Evolutionary conservation across 1,140 invertebrate species (phyloP).

Genomic region (Homalodisca vitripennis): DNA sequence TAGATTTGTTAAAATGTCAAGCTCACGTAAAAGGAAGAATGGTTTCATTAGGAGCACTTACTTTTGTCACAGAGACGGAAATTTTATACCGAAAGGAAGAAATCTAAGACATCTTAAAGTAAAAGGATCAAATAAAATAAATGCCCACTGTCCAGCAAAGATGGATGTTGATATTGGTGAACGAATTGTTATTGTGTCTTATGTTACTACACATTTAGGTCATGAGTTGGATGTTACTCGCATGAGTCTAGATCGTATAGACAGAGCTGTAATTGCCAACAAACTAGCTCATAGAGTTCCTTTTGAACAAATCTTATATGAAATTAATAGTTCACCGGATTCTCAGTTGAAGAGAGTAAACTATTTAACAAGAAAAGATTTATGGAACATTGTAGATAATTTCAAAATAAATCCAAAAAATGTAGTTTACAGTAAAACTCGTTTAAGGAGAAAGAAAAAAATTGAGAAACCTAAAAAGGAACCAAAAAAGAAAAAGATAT

Average conservation of each 20-base stretch:
- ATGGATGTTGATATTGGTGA: conserved; percentile 12
- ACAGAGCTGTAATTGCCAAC: not conserved
- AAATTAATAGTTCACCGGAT: not conserved
- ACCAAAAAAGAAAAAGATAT: not conserved
- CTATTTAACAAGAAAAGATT: conserved; percentile 6
- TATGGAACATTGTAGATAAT: conserved; percentile 9
- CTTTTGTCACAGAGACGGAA: conserved; percentile 21
- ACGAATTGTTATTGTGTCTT: not conserved
- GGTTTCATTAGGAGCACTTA: conserved; percentile 15
- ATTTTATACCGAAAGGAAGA: conserved; percentile 21
- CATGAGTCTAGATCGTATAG: not conserved
- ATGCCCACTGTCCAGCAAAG: conserved; percentile 17
- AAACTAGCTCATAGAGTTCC: conserved; percentile 9
- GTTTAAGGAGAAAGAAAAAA: not conserved
- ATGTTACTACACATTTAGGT: not conserved
- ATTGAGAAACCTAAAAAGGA: not conserved
- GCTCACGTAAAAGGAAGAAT: conserved; percentile 1
- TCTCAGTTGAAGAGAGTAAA: not conserved
- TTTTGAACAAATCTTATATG: conserved; percentile 11
- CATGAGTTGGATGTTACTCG: not conserved
- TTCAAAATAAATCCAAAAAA: conserved; percentile 15
- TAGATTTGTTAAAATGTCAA: conserved; percentile 16
- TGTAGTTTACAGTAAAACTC: conserved; percentile 12
- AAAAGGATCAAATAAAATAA: conserved; percentile 21
- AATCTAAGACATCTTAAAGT: conserved; percentile 15